phyloP scores from a whole-genome alignment of 2,113 vertebrate species.

The Myanophis thanlyinensis region DNA sequence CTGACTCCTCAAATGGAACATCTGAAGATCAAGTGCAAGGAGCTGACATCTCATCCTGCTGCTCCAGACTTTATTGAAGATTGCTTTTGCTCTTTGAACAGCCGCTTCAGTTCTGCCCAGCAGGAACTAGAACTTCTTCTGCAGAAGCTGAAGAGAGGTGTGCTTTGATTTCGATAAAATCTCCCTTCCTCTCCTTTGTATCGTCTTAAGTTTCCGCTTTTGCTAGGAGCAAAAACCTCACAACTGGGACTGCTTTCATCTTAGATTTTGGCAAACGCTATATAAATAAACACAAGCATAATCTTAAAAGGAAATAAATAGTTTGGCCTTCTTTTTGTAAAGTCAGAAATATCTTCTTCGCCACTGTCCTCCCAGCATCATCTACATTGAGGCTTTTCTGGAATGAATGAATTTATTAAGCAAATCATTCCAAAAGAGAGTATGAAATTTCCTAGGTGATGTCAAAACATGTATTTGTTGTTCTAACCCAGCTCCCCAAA shows the following conservation, averaged over 20 bases:
- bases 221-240: background rate
- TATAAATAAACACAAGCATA: background rate
- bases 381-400: background rate
- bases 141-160: slow-evolving; percentile 75
- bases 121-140: slow-evolving; percentile 72
- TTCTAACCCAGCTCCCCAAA: too few relatives aligned
- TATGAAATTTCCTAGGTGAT: background rate
- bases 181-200: background rate
- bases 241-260: background rate
- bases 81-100: slow-evolving; percentile 63
- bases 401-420: background rate
- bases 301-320: background rate
- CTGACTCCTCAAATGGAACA: slow-evolving; percentile 70
- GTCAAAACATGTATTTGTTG: background rate
- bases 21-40: slow-evolving; percentile 62
- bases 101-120: slow-evolving; percentile 63
- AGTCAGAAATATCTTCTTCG: background rate
- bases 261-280: background rate
- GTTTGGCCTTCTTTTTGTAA: background rate
- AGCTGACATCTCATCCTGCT: slow-evolving; percentile 57
- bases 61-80: slow-evolving; percentile 73
- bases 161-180: background rate
- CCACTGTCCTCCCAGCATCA: background rate
- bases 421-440: background rate
- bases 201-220: background rate